phyloP scores from a whole-genome alignment of 2,113 vertebrate species.

The Chaetura pelagica region DNA sequence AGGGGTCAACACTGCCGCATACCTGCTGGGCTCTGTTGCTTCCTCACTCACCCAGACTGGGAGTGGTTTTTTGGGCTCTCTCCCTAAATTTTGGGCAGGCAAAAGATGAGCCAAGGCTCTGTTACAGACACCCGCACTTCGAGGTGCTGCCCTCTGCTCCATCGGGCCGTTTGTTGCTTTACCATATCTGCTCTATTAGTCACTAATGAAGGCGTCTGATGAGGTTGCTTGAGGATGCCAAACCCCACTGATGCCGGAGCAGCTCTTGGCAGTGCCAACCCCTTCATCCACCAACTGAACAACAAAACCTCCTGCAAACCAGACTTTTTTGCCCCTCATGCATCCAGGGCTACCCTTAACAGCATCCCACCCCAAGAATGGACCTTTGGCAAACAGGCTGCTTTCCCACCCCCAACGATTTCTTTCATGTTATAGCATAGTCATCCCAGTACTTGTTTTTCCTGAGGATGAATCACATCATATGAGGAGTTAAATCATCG shows the following conservation, averaged over 20 bases:
- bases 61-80: background rate
- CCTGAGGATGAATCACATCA: conserved; percentile 31
- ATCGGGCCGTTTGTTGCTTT: fast-evolving
- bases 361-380: background rate
- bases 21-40: background rate
- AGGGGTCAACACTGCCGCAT: background rate
- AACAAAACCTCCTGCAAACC: background rate
- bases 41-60: background rate
- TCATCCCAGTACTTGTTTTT: background rate
- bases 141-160: background rate
- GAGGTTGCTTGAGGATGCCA: background rate
- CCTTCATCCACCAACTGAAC: background rate
- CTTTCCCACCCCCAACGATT: background rate
- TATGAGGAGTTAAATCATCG: conserved; percentile 28
- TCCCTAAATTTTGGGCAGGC: fast-evolving
- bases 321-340: background rate
- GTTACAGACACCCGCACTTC: background rate
- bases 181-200: background rate
- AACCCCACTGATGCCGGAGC: background rate
- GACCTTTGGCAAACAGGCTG: background rate
- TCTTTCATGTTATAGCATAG: background rate
- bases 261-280: background rate
- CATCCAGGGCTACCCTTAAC: background rate
- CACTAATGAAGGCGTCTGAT: background rate
- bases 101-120: background rate